Evolutionary conservation across 2,888 invertebrate species (phyloP).

Genomic region (Rhingia campestris): DNA sequence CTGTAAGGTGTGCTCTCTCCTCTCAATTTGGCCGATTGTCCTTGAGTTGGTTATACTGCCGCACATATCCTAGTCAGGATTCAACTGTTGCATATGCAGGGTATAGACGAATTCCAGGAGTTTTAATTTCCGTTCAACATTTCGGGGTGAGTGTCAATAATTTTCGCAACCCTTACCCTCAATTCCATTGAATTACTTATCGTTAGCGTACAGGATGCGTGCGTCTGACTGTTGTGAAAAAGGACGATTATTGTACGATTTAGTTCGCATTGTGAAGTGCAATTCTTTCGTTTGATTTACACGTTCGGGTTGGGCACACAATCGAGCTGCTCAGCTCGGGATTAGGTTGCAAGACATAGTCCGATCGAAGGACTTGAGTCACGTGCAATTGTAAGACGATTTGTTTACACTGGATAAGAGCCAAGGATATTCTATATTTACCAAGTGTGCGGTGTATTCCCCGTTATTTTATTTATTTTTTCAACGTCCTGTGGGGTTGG

Average conservation of each 20-base stretch:
- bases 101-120: slow-evolving; percentile 64
- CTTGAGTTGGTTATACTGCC: slow-evolving; percentile 28
- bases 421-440: slow-evolving; percentile 63
- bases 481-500: slow-evolving; percentile 76
- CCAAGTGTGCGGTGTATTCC: slow-evolving; percentile 33
- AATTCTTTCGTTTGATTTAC: slow-evolving; percentile 67
- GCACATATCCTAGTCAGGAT: slow-evolving; percentile 36
- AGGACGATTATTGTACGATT: slow-evolving; percentile 75
- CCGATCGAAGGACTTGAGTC: slow-evolving; percentile 58
- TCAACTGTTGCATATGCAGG: slow-evolving; percentile 68
- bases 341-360: slow-evolving; percentile 53
- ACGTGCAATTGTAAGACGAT: slow-evolving; percentile 73
- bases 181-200: slow-evolving; percentile 60
- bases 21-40: slow-evolving; percentile 28
- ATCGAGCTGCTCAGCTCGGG: slow-evolving; percentile 14
- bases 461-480: slow-evolving; percentile 9
- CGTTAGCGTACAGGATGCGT: slow-evolving; percentile 64
- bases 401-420: slow-evolving; percentile 74
- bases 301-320: slow-evolving; percentile 36
- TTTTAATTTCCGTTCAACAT: slow-evolving; percentile 70
- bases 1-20: slow-evolving; percentile 45
- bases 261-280: slow-evolving; percentile 68
- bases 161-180: slow-evolving; percentile 59
- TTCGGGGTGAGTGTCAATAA: slow-evolving; percentile 68
- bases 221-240: slow-evolving; percentile 46